Base-by-base conservation (phyloP, 2,113 vertebrate genomes). In the Paramisgurnus dabryanus region DNA sequence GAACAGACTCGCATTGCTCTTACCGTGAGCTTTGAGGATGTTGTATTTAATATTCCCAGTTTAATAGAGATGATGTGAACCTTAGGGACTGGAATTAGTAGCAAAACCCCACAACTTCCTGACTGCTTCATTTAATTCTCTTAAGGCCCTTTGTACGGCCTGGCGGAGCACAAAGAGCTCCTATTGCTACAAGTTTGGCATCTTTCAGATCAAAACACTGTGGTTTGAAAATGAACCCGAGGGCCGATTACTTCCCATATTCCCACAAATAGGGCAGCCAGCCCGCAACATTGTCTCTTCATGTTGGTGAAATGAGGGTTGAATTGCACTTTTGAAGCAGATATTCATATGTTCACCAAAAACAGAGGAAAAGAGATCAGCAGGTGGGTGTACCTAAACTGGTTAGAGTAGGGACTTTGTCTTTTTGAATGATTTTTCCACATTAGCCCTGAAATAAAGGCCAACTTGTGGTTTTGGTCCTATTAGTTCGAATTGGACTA, bases 141-240 rank as follows among this genome's bases (percentile, higher is more conserved):
- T 3, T 0, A 79, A 89, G 89, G 88, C 87, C 89, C 86, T 87
- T 85, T 88, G 86, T 83, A 87, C 87, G 67, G 67, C 71, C 78
- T 67, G 79, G 76, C 87, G 84, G 83, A 84, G 84, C 82, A 93
- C 91, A 93, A 89, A 87, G 87, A 86, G 73, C 79, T 87, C 87
- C 88, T 92, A 90, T 85, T 89, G 84, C 81, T 82, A 80, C 72
- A 87, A 87, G 84, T 90, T 86, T 85, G 87, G 86, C 85, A 87
- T 88, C 84, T 87, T 87, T 89, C 73, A 79, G 77, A 82, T 66
- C 47, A 65, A 67, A 76, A 64, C 79, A 47, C 66, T 91, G 85
- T 78, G 84, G 86, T 89, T 87, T 84, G 85, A 91, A 90, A 72
- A 91, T 90, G 77, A 90, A 85, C 86, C 81, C 66, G 58, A 50